Evolutionary conservation across 1,140 invertebrate species (phyloP).

Genomic region (Plutomurus gul): DNA sequence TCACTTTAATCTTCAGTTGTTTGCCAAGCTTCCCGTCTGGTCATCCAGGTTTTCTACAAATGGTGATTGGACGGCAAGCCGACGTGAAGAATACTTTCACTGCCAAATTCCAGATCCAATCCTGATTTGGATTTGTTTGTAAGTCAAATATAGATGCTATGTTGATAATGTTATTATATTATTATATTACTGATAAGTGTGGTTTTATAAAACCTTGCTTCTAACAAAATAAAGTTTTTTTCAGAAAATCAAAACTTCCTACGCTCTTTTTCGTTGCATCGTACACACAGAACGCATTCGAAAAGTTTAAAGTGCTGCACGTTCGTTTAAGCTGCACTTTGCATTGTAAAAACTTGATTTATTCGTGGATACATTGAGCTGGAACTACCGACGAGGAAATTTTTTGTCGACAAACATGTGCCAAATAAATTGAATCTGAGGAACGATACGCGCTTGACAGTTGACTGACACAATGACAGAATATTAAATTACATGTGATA

Average conservation of each 20-base stretch:
- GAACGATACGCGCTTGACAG: neutral
- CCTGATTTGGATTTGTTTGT: conserved; percentile 16
- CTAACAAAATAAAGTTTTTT: conserved; percentile 12
- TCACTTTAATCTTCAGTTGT: conserved; percentile 13
- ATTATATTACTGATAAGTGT: neutral
- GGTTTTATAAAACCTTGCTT: conserved; percentile 9
- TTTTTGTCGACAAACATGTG: too few relatives aligned
- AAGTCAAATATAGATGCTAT: conserved; percentile 22
- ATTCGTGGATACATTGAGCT: neutral
- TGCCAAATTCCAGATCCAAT: conserved; percentile 22
- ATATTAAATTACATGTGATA: conserved; percentile 8
- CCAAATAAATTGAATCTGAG: neutral
- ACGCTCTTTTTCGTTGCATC: neutral
- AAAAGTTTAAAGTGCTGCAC: neutral
- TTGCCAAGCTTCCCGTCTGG: conserved; percentile 1
- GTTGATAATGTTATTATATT: conserved; percentile 20
- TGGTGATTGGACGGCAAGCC: neutral
- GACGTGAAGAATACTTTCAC: conserved; percentile 28
- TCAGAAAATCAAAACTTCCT: neutral
- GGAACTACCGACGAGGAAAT: neutral
- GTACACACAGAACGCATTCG: too few relatives aligned
- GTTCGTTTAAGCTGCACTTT: neutral
- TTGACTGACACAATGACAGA: conserved; percentile 23
- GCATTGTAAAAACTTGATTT: conserved; percentile 15
- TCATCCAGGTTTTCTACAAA: neutral